phyloP scores from a whole-genome alignment of 2,113 vertebrate species.

The Climacteris rufus region DNA sequence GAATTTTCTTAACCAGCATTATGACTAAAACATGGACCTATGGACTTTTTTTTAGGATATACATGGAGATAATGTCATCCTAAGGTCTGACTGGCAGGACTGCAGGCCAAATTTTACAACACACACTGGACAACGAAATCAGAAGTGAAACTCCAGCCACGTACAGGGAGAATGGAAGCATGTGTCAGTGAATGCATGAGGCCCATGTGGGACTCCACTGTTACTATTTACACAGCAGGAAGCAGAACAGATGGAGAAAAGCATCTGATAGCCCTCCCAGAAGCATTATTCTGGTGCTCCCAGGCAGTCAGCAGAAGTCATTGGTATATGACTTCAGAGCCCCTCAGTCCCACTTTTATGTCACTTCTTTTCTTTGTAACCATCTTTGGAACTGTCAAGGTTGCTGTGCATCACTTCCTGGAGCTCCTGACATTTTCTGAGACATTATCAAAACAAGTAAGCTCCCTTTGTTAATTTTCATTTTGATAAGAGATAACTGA shows the following conservation, averaged over 20 bases:
- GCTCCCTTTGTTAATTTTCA: background rate
- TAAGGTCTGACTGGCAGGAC: background rate
- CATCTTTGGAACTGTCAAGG: background rate
- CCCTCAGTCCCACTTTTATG: background rate
- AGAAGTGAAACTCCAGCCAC: background rate
- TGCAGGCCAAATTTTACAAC: background rate
- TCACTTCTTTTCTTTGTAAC: background rate
- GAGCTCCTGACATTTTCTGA: background rate
- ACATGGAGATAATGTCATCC: background rate
- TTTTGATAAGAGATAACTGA: background rate
- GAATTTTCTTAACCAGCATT: background rate
- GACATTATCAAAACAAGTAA: background rate
- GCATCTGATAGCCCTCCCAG: background rate
- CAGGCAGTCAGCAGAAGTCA: background rate
- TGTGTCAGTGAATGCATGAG: background rate
- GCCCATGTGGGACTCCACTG: background rate
- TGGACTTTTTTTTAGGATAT: background rate
- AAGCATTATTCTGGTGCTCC: background rate
- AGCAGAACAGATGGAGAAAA: background rate
- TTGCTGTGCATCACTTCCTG: background rate
- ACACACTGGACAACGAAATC: background rate
- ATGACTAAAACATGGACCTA: background rate
- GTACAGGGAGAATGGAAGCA: background rate
- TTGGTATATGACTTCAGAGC: background rate
- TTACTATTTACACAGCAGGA: background rate